Conservation (phyloP, 2,797 vertebrate genomes). For the Uromys caudimaculatus region DNA sequence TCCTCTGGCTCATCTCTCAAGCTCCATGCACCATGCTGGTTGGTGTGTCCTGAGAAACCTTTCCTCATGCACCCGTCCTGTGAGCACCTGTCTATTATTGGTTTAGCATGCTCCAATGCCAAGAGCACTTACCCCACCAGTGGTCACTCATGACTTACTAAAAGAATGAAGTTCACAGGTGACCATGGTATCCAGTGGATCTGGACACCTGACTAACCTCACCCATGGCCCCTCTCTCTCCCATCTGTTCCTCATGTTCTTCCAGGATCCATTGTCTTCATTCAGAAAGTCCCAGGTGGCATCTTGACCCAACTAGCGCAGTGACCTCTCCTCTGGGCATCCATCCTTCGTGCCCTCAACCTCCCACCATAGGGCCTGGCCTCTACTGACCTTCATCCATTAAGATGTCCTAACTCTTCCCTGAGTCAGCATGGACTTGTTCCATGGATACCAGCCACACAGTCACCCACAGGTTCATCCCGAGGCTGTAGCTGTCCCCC, state of each 20-base stretch:
- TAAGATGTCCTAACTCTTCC: not conserved
- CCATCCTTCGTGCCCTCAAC: not conserved
- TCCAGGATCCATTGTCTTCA: not conserved
- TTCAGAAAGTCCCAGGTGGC: not conserved
- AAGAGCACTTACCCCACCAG: not conserved
- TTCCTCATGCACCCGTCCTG: not conserved
- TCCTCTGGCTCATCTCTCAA: not conserved
- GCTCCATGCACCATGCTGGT: accelerated
- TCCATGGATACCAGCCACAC: not conserved
- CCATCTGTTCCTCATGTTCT: accelerated
- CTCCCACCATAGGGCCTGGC: not conserved
- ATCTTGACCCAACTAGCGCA: accelerated
- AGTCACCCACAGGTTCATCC: not conserved
- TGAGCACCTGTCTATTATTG: accelerated
- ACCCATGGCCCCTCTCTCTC: accelerated
- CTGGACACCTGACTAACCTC: not conserved
- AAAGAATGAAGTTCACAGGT: not conserved
- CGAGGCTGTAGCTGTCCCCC: accelerated
- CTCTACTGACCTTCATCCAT: not conserved
- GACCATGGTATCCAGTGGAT: not conserved
- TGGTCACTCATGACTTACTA: not conserved
- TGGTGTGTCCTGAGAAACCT: accelerated
- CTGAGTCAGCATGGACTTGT: not conserved
- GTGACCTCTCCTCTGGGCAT: not conserved
- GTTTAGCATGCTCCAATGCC: not conserved